Conservation (phyloP, 2,888 invertebrate genomes). For the Hydrotaea diabolus region DNA sequence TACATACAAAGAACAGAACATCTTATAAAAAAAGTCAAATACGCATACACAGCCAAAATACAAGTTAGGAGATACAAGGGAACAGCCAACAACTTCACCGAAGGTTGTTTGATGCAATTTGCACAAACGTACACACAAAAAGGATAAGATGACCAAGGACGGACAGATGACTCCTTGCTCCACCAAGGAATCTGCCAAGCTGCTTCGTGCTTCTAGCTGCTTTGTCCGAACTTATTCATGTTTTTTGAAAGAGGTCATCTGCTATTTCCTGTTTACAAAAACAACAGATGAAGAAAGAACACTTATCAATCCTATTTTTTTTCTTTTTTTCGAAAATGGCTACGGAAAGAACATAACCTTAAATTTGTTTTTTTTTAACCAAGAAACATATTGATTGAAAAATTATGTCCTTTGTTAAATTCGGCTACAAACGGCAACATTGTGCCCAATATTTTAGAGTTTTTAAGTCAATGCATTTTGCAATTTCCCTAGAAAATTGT, state of each 20-base stretch:
- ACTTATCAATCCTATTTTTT: slow-evolving; percentile 9
- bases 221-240: neutral
- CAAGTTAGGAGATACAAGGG: slow-evolving; percentile 17
- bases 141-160: slow-evolving; percentile 5
- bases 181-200: neutral
- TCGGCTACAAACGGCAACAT: no score
- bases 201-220: neutral
- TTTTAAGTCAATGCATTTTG: no score
- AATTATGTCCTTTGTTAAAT: no score
- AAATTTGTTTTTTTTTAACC: slow-evolving; percentile 18
- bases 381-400: no score
- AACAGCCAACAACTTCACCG: neutral
- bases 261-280: neutral
- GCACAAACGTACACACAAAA: neutral
- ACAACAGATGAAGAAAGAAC: neutral
- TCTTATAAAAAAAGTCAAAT: neutral
- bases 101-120: slow-evolving; percentile 8
- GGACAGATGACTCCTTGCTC: neutral
- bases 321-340: slow-evolving; percentile 49
- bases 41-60: slow-evolving; percentile 5
- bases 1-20: slow-evolving; percentile 24
- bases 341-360: slow-evolving; percentile 58
- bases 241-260: neutral
- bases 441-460: no score
- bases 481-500: slow-evolving; percentile 42